Conservation (phyloP, 2,888 invertebrate genomes). For the Drosophila falleni region DNA sequence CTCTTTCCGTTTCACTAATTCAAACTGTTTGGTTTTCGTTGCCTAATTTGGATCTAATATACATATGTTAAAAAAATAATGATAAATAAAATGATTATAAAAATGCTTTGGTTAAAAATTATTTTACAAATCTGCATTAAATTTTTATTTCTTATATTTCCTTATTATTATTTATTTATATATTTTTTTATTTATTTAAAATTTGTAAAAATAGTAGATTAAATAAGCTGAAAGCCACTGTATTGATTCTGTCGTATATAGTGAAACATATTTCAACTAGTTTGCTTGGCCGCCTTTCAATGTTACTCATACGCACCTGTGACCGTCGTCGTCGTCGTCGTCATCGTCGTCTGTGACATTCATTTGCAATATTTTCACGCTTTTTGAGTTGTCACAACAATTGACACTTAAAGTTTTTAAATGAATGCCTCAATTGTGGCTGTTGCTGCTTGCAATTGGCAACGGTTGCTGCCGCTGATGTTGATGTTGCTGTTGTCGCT, state of each 20-base stretch:
- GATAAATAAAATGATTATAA: too few relatives aligned
- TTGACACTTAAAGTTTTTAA: slow-evolving; percentile 79
- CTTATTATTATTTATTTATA: too few relatives aligned
- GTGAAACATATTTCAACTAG: slow-evolving; percentile 56
- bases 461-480: slow-evolving; percentile 14
- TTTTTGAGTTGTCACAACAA: slow-evolving; percentile 77
- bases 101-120: too few relatives aligned
- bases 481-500: slow-evolving; percentile 12
- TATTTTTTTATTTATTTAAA: too few relatives aligned
- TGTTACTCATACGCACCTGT: slow-evolving; percentile 79
- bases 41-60: too few relatives aligned
- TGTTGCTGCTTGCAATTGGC: slow-evolving; percentile 32
- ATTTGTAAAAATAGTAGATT: too few relatives aligned
- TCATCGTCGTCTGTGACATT: slow-evolving; percentile 52
- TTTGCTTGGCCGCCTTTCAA: slow-evolving; percentile 76
- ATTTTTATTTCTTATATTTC: too few relatives aligned
- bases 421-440: slow-evolving; percentile 60
- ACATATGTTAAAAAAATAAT: too few relatives aligned
- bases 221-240: too few relatives aligned
- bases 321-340: slow-evolving; percentile 53
- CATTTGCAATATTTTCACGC: slow-evolving; percentile 79
- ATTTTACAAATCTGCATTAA: too few relatives aligned
- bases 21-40: too few relatives aligned
- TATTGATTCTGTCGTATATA: not conserved
- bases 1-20: too few relatives aligned